Conservation (phyloP, 2,113 vertebrate species). For the Ctenomys sociabilis region DNA sequence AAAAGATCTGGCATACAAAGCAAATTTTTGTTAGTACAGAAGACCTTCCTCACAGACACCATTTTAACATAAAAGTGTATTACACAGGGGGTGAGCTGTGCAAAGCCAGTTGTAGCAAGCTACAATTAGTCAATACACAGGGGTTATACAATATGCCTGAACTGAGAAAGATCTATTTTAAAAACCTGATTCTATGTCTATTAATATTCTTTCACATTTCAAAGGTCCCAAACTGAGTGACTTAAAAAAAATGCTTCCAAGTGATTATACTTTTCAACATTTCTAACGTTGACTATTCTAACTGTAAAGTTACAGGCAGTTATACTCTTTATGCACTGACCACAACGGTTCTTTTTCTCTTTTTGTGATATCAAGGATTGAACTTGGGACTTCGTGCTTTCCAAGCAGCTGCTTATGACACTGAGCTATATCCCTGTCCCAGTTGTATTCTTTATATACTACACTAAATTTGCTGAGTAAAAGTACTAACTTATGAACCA, state of each 20-base stretch:
- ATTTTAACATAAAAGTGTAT: background rate
- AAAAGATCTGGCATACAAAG: background rate
- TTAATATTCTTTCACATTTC: slow-evolving; percentile 57
- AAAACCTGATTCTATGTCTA: background rate
- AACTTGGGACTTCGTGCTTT: too few relatives aligned
- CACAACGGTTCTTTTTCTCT: too few relatives aligned
- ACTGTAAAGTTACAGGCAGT: background rate
- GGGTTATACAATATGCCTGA: background rate
- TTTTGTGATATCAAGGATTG: too few relatives aligned
- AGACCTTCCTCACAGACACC: background rate
- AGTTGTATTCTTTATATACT: background rate
- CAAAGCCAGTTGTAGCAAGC: background rate
- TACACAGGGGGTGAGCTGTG: background rate
- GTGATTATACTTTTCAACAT: slow-evolving; percentile 1
- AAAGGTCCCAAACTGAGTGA: slow-evolving; percentile 49
- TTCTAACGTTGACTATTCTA: slow-evolving; percentile 38
- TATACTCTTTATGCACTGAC: background rate
- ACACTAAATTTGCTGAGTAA: slow-evolving; percentile 44
- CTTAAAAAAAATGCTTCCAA: slow-evolving; percentile 45
- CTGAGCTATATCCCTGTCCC: background rate
- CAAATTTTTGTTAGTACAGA: background rate
- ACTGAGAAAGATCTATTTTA: background rate
- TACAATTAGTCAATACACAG: slow-evolving; percentile 9
- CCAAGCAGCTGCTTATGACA: too few relatives aligned
- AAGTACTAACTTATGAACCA: background rate